phyloP scores from a whole-genome alignment of 2,888 invertebrate species.

The Watsonalla cultraria region DNA sequence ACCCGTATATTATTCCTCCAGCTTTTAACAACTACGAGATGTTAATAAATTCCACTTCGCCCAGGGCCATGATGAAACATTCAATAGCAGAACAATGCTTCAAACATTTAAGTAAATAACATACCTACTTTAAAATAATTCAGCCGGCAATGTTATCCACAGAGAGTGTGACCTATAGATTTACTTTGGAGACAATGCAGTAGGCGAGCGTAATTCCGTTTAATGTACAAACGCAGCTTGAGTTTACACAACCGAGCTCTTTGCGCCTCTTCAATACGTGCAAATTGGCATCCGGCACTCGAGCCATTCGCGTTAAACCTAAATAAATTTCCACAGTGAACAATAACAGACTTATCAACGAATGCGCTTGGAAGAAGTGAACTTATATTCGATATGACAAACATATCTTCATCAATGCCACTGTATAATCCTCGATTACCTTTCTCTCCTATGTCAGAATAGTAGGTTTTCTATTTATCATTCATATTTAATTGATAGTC shows the following conservation, averaged over 20 bases:
- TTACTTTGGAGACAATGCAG: background rate
- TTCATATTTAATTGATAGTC: no score
- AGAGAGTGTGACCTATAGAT: background rate
- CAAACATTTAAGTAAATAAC: background rate
- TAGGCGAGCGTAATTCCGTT: no score
- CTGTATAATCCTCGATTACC: no score
- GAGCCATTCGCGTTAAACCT: background rate
- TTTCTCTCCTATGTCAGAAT: no score
- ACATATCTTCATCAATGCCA: no score
- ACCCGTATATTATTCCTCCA: conserved; percentile 12
- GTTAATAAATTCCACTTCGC: conserved; percentile 25
- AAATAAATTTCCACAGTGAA: background rate
- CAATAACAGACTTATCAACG: background rate
- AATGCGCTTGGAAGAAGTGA: no score
- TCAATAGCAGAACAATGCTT: conserved; percentile 10
- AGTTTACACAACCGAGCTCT: background rate
- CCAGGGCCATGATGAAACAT: conserved; percentile 15
- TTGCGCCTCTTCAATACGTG: background rate
- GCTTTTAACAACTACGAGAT: conserved; percentile 22
- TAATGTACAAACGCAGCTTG: background rate
- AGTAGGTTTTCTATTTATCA: no score
- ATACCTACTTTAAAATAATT: background rate
- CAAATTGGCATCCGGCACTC: background rate
- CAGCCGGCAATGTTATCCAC: background rate
- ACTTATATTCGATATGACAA: no score